Evolutionary conservation across 2,113 vertebrate genomes (phyloP).

Genomic region (Calidris pugnax): DNA sequence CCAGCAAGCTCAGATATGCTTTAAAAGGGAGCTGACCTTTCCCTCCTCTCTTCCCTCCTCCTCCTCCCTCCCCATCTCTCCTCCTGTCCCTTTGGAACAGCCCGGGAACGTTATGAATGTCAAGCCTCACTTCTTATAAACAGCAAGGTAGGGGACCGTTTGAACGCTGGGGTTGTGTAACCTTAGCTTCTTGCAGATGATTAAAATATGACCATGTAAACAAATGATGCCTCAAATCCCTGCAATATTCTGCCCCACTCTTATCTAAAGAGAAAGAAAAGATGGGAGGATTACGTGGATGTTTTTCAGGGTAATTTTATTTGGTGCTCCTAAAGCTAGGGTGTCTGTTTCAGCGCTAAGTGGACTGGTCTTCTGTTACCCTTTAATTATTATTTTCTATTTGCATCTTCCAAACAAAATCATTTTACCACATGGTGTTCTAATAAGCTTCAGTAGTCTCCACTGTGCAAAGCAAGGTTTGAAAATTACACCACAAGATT

Average conservation of each 20-base stretch:
- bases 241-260: slow-evolving; percentile 5
- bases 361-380: background rate
- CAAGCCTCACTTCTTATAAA: slow-evolving; percentile 53
- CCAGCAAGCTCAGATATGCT: slow-evolving; percentile 72
- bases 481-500: background rate
- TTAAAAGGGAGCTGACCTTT: slow-evolving; percentile 69
- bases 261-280: slow-evolving; percentile 59
- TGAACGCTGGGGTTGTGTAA: slow-evolving; percentile 32
- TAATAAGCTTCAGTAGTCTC: background rate
- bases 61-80: slow-evolving; percentile 14
- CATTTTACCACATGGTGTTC: background rate
- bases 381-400: slow-evolving; percentile 19
- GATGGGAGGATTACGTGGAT: slow-evolving; percentile 46
- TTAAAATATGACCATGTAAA: slow-evolving; percentile 66
- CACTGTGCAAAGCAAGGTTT: background rate
- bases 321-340: background rate
- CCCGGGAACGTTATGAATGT: background rate
- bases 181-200: slow-evolving; percentile 62
- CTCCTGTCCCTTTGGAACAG: slow-evolving; percentile 36
- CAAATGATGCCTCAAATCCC: slow-evolving; percentile 52
- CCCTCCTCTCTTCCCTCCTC: slow-evolving; percentile 34
- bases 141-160: slow-evolving; percentile 59
- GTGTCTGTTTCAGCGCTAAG: slow-evolving; percentile 27
- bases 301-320: slow-evolving; percentile 53
- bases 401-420: slow-evolving; percentile 3